phyloP scores from a whole-genome alignment of 2,888 invertebrate genomes.

The Papilio protenor region DNA sequence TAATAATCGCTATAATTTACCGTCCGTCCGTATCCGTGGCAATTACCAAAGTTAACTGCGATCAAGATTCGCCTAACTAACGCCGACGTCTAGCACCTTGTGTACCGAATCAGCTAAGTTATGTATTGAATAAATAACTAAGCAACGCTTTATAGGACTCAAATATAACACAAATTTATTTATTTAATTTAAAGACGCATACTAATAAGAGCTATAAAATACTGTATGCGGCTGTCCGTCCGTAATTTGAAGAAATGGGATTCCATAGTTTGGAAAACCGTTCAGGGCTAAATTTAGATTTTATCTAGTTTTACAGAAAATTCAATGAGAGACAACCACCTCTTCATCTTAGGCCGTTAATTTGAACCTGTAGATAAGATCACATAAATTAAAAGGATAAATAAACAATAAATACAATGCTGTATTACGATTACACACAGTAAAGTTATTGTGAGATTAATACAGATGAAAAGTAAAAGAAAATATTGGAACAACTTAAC shows the following conservation, averaged over 20 bases:
- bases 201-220: no score
- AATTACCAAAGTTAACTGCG: slow-evolving; percentile 36
- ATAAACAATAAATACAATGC: no score
- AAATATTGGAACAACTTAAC: not conserved
- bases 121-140: slow-evolving; percentile 26
- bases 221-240: no score
- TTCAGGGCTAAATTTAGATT: no score
- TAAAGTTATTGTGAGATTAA: not conserved
- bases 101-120: slow-evolving; percentile 30
- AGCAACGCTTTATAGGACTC: not conserved
- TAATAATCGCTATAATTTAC: slow-evolving; percentile 19
- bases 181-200: no score
- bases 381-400: no score
- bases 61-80: slow-evolving; percentile 33
- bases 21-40: slow-evolving; percentile 21
- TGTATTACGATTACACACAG: not conserved
- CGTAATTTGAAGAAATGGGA: no score
- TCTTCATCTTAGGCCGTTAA: no score
- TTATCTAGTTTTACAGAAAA: no score
- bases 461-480: not conserved
- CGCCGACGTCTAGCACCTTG: slow-evolving; percentile 31
- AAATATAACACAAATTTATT: not conserved
- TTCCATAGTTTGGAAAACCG: no score
- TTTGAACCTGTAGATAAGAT: no score
- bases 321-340: no score